Percentiles rank a stretch among this genome's conserved stretches.
Evolutionary conservation across 2,113 vertebrate genomes (phyloP).

Genomic region (Pedetes capensis): DNA sequence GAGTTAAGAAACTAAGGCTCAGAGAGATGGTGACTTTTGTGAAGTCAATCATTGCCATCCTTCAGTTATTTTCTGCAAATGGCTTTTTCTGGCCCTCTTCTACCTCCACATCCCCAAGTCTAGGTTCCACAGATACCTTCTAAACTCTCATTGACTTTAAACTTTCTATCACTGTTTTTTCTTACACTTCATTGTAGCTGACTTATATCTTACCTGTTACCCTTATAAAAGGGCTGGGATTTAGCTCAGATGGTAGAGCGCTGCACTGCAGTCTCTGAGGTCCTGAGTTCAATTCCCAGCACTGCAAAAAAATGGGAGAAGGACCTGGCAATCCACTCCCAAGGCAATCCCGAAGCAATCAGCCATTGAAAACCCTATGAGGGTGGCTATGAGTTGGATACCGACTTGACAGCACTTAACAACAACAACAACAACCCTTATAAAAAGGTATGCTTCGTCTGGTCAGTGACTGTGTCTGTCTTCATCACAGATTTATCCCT

Average conservation of each 20-base stretch:
- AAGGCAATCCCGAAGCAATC: too few species aligned
- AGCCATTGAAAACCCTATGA: too few species aligned
- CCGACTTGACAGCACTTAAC: too few species aligned
- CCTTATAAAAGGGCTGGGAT: not conserved
- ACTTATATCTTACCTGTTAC: not conserved
- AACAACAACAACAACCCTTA: too few species aligned
- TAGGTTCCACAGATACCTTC: not conserved
- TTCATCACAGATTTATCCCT: not conserved
- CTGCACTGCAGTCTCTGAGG: too few species aligned
- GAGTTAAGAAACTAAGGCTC: not conserved
- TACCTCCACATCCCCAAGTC: too few species aligned
- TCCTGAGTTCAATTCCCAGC: too few species aligned
- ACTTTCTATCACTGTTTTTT: not conserved
- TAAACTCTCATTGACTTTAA: not conserved
- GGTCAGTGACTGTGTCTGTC: not conserved
- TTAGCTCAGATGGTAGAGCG: too few species aligned
- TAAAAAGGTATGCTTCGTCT: not conserved
- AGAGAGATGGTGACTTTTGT: not conserved
- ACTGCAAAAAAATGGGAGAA: too few species aligned
- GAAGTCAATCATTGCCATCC: not conserved
- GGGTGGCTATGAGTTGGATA: too few species aligned
- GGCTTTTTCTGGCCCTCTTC: not conserved
- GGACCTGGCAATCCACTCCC: too few species aligned
- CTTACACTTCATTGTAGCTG: not conserved
- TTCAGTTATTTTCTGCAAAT: not conserved